Base-by-base conservation (phyloP, 2,888 invertebrate genomes). In the Epinotia ramella region DNA sequence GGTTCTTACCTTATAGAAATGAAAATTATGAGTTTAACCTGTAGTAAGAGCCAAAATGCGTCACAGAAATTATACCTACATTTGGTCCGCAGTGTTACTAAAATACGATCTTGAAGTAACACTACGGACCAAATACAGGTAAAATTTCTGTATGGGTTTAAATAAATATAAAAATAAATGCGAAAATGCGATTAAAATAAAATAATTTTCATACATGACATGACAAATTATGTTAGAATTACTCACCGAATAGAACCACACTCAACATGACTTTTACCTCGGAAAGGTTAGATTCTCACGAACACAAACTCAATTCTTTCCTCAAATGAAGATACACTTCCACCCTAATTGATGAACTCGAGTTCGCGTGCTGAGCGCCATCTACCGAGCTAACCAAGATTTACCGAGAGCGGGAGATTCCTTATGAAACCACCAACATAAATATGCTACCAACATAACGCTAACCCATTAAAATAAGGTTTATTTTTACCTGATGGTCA, bases 351-450 rank as follows among this genome's bases (percentile, higher is more conserved):
- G 73, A 74, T 77, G 68, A 66, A 77, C 67, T 73, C n/a, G 68
- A 66, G 40, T 57, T 57, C 65, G 60, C 73, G 69, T 72, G 73
- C 59, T 67, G 69, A 46, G 24, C 62, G 68, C 72, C 76, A 77
- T 74, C 77, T 71, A 59, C 63, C 74, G 69, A 69, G 28, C 64
- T 77, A 79, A 79, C 72, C 72, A 77, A 79, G 76, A 77, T 78
- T 74, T 77, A 79, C 73, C 69, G 73, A 59, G 66, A 40, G 75
- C 66, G 57, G 74, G 69, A 74, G 74, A 67, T 67, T 62, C 72
- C 40, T 62, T 72, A 57, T 63, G 20, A 20, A 44, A n/a, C 16
- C 28, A 60, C 69, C n/a, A 59, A 60, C 24, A n/a, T 60, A n/a
- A 12, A 24, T 60, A 5, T 69, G n/a, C 46, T 5, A 6, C n/a